Evolutionary conservation across 2,888 invertebrate species (phyloP), one percentile per base, ranked within the genome.

Genomic region (Gymnosoma rotundatum): DNA sequence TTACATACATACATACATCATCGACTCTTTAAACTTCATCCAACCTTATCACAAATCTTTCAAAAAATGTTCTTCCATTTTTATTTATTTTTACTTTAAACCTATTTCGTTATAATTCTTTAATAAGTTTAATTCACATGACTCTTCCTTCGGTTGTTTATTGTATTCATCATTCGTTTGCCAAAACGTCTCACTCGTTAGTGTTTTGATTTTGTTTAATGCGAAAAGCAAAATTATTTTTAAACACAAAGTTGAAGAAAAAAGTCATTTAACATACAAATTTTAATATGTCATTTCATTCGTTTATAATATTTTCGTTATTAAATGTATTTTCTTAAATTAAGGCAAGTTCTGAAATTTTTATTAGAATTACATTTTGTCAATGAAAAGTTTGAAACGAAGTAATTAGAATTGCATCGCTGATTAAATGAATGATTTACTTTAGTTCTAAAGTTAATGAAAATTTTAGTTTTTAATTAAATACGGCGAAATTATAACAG

Each of bases 11-110:
- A 75, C 36, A 48, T 73, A 20, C 52, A 20, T 69, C 52, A 42
- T 18, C 58, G 42, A 42, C 12, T 72, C 14, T 79, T 54, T 52
- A 52, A 80, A 78, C 75, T 81, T n/a, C n/a, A n/a, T n/a, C 69
- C 81, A 78, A 60, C 70, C 81, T 80, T 87, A 88, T 87, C 88
- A 87, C 87, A 86, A 83, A 67, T 82, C 58, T 60, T 64, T 64
- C 8, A 16, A 52, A 67, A 73, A 83, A 78, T 48, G 8, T 81
- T 74, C 72, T 83, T 85, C 70, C 78, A 58, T 72, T 74, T 25
- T 61, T 45, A 20, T 66, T 70, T 78, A 52, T 58, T 63, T 54
- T 48, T 2, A 50, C 38, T 78, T 83, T 72, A 76, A 69, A 32
- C 18, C 72, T 82, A 83, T 64, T 85, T 83, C 69, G 56, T 79